phyloP scores from a whole-genome alignment of 2,888 invertebrate genomes.

The Nomada fucata region DNA sequence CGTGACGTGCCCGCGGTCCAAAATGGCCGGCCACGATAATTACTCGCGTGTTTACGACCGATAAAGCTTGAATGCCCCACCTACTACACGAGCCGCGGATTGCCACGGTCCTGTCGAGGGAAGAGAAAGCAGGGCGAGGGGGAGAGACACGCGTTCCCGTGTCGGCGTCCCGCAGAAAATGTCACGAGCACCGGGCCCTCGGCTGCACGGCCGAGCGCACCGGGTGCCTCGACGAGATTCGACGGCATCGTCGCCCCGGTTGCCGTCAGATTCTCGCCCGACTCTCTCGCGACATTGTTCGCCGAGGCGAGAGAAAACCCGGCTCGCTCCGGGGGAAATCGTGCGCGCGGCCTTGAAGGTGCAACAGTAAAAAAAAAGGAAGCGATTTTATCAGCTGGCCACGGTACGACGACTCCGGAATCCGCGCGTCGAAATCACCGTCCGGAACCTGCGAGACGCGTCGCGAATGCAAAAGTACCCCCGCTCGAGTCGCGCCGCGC shows the following conservation, averaged over 20 bases:
- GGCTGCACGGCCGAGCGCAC: conserved; percentile 24
- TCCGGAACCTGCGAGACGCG: conserved; percentile 36
- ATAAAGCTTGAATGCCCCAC: conserved; percentile 71
- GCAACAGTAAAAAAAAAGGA: conserved; percentile 49
- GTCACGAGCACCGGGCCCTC: conserved; percentile 54
- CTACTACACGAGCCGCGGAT: conserved; percentile 40
- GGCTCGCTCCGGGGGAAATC: no score
- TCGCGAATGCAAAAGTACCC: conserved; percentile 42
- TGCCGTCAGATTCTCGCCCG: conserved; percentile 30
- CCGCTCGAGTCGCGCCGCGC: conserved; percentile 1
- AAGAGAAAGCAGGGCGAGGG: background rate
- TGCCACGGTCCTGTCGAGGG: conserved; percentile 16
- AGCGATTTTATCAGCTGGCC: conserved; percentile 48
- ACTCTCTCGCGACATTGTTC: background rate
- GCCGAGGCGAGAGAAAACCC: no score
- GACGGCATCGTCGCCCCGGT: conserved; percentile 39
- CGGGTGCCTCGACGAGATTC: conserved; percentile 35
- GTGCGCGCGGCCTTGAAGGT: conserved; percentile 56
- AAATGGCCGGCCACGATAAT: conserved; percentile 77
- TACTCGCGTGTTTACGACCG: conserved; percentile 80
- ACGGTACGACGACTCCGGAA: conserved; percentile 54
- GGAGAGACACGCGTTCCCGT: background rate
- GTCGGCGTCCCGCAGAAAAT: conserved; percentile 52
- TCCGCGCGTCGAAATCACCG: conserved; percentile 45
- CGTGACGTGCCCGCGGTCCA: conserved; percentile 76